Percentiles rank a stretch among this genome's conserved stretches.
phyloP scores from a whole-genome alignment of 2,797 vertebrate species.

The Pterois miles region DNA sequence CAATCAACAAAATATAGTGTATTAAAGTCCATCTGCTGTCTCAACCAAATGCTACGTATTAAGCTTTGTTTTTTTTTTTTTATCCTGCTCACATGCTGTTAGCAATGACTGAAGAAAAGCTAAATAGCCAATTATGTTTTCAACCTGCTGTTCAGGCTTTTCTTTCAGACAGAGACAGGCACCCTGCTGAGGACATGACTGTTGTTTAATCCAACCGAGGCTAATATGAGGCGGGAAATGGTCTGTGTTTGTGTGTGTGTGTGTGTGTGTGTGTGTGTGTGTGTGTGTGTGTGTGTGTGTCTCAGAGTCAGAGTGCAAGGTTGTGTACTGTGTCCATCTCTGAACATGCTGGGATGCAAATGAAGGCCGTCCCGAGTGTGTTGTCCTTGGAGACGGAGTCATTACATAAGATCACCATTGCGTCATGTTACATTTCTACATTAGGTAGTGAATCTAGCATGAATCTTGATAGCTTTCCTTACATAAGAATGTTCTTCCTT shows the following conservation, averaged over 20 bases:
- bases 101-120: background rate
- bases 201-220: slow-evolving; percentile 41
- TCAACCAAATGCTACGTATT: background rate
- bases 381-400: background rate
- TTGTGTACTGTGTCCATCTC: slow-evolving; percentile 6
- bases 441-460: background rate
- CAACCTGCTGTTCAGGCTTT: slow-evolving; percentile 38
- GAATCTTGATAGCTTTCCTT: background rate
- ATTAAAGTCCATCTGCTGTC: background rate
- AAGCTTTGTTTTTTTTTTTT: background rate
- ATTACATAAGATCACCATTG: background rate
- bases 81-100: background rate
- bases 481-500: no score
- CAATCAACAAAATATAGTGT: background rate
- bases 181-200: slow-evolving; percentile 49
- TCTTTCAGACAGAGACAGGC: slow-evolving; percentile 45
- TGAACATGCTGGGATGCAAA: background rate
- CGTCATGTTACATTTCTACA: background rate
- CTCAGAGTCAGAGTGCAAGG: background rate
- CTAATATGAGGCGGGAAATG: slow-evolving; percentile 24
- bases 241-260: slow-evolving; percentile 7
- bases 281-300: slow-evolving; percentile 6
- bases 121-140: slow-evolving; percentile 41
- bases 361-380: background rate
- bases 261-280: background rate